Evolutionary conservation across 2,888 invertebrate genomes (phyloP).

Genomic region (Synergus itoensis): DNA sequence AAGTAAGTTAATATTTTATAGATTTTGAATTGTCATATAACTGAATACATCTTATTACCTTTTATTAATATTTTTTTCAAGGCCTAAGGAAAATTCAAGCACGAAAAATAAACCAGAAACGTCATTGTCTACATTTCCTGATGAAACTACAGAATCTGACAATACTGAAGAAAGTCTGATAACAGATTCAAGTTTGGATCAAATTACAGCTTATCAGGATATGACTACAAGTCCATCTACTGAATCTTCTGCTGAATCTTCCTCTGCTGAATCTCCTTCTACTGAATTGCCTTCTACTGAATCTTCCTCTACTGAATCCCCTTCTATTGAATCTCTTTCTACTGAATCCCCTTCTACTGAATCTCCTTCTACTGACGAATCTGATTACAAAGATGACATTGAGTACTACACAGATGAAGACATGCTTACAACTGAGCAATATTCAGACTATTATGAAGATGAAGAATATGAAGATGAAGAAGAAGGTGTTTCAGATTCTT

Average conservation of each 20-base stretch:
- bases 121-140: not conserved
- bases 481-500: not conserved
- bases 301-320: too few relatives aligned
- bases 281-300: not conserved
- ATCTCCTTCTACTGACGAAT: conserved; percentile 11
- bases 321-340: too few relatives aligned
- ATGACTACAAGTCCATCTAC: not conserved
- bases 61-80: not conserved
- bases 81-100: not conserved
- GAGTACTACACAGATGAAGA: conserved; percentile 13
- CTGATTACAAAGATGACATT: not conserved
- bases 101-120: not conserved
- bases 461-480: conserved; percentile 5
- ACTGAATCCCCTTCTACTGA: not conserved
- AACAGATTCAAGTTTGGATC: not conserved
- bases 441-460: conserved; percentile 23
- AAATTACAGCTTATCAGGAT: not conserved
- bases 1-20: not conserved
- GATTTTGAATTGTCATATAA: not conserved
- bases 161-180: not conserved
- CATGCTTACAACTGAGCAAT: not conserved
- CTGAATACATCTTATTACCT: not conserved
- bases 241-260: too few relatives aligned
- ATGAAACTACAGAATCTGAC: not conserved
- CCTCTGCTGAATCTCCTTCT: too few relatives aligned